Base-by-base conservation (phyloP, 2,888 invertebrate species). In the Diabrotica balteata region DNA sequence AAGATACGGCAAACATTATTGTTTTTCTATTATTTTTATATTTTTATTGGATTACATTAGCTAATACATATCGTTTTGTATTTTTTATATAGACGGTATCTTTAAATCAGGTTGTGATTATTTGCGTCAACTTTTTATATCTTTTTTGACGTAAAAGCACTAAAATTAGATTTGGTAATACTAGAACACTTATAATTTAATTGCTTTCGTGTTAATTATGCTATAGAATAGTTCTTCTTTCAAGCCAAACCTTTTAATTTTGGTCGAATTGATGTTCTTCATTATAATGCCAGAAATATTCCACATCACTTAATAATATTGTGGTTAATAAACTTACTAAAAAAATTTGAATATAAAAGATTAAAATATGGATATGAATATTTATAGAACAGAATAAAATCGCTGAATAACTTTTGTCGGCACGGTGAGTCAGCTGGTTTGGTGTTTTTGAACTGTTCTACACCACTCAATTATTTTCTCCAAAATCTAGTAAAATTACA, bases 291-390 rank as follows among this genome's bases (percentile, higher is more conserved):
- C 11, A 10, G 43, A 10, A 11, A 45, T 49, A 54, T 54, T 62
- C 46, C 46, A 64, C 45, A 45, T 49, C 43, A 57, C 47, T 55
- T 64, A 58, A 47, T 58, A 55, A 58, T 45, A 59, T 57, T 64
- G 64, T 64, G 59, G 63, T 58, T 64, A 58, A 51, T 64, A 64
- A 58, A 64, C 58, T 59, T 64, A 64, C 52, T 58, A 59, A 59
- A 64, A 64, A 64, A 64, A 64, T 64, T 64, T 64, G 59, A 64
- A 64, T 64, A 64, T 64, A 64, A 64, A 58, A 64, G 52, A 44
- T 43, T 45, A 55, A 51, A 11, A 51, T 43, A n/a, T 47, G n/a
- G 17, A 42, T 17, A 64, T 64, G 64, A 64, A 64, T 64, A 64
- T 64, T 64, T 64, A 64, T 64, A 64, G 59, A 64, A 64, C 52